A percentile compares a stretch with the other conserved stretches of the same genome.
phyloP scores from a whole-genome alignment of 2,113 vertebrate genomes.

The Strigops habroptila region DNA sequence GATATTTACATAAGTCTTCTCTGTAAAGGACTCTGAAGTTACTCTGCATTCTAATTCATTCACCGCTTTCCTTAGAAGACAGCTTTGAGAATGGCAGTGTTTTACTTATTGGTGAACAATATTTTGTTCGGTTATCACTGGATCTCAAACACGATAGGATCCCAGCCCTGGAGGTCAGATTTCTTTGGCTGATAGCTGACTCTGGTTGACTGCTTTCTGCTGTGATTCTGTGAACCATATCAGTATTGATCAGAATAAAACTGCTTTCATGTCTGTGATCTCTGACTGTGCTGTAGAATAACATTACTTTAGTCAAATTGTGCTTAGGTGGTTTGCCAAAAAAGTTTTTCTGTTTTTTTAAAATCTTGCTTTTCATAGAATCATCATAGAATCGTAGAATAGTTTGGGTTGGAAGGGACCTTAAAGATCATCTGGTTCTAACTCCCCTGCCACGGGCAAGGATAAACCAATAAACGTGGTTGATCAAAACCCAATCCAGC shows the following conservation, averaged over 20 bases:
- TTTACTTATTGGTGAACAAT: not conserved
- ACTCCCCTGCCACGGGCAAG: not conserved
- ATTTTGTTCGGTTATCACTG: not conserved
- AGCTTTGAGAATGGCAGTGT: not conserved
- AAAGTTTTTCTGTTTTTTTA: not conserved
- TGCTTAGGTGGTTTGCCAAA: not conserved
- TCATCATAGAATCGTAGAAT: not conserved
- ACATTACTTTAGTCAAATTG: not conserved
- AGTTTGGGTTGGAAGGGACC: not conserved
- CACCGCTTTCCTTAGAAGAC: not conserved
- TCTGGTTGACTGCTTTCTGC: not conserved
- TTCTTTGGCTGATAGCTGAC: not conserved
- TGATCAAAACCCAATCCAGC: not conserved
- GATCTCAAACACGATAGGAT: not conserved
- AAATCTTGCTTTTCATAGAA: not conserved
- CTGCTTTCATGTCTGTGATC: not conserved
- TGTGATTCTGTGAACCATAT: not conserved
- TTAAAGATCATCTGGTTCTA: not conserved
- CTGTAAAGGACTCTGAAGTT: not conserved
- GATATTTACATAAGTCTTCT: slow-evolving; percentile 7
- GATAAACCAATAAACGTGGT: not conserved
- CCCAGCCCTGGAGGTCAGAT: not conserved
- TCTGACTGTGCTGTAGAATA: not conserved
- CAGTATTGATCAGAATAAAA: not conserved
- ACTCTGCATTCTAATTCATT: not conserved